A percentile compares a stretch with the other conserved stretches of the same genome.
phyloP scores from a whole-genome alignment of 2,888 invertebrate species.

The Apamea crenata region DNA sequence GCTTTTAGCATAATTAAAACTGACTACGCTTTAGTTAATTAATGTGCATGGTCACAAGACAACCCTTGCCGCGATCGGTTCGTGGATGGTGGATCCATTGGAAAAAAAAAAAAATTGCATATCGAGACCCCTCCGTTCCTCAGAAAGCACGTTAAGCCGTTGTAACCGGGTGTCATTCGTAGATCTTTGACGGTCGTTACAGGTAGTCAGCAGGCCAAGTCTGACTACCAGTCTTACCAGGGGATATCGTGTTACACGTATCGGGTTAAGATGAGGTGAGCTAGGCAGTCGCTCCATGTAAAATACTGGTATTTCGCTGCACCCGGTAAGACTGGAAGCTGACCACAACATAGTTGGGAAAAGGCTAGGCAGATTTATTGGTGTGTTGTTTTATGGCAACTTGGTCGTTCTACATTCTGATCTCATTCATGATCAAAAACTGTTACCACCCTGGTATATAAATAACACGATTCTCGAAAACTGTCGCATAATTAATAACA shows the following conservation, averaged over 20 bases:
- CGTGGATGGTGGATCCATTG: neutral
- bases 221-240: neutral
- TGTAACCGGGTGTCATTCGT: neutral
- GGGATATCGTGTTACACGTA: neutral
- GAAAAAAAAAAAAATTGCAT: too few relatives aligned
- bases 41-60: neutral
- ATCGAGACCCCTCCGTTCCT: neutral
- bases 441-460: neutral
- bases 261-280: neutral
- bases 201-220: neutral
- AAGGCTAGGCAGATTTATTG: too few relatives aligned
- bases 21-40: neutral
- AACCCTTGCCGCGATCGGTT: neutral
- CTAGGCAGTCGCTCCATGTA: neutral
- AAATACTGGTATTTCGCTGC: neutral
- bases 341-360: too few relatives aligned
- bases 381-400: neutral
- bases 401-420: neutral
- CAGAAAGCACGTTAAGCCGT: neutral
- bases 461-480: slow-evolving; percentile 20
- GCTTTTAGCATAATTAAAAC: neutral
- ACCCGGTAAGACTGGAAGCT: neutral
- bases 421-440: neutral
- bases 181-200: neutral
- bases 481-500: slow-evolving; percentile 18